phyloP scores from a whole-genome alignment of 2,888 invertebrate species.

The Diloba caeruleocephala region DNA sequence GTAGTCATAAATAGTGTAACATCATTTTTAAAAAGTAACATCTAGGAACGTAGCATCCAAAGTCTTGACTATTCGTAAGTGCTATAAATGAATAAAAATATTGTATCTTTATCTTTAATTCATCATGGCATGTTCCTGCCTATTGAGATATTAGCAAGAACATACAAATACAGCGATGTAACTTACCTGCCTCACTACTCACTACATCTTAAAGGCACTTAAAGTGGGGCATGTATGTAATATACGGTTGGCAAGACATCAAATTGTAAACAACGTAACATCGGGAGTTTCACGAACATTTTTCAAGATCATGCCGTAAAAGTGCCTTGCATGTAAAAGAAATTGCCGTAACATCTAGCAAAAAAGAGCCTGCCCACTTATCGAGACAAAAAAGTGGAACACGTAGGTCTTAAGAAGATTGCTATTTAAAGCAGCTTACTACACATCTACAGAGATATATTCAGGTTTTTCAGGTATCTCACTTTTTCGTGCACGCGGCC shows the following conservation, averaged over 20 bases:
- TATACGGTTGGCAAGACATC: constrained; percentile 37
- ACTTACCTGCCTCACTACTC: no score
- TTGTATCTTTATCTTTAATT: no score
- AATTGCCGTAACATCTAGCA: constrained; percentile 20
- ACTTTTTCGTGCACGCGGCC: constrained; percentile 13
- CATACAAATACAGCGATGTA: constrained; percentile 16
- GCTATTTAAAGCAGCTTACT: constrained; percentile 23
- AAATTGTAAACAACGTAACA: constrained; percentile 43
- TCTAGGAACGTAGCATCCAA: no score
- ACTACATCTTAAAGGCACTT: constrained; percentile 21
- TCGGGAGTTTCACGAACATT: constrained; percentile 32
- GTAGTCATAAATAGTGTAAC: no score
- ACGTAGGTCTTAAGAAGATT: constrained; percentile 10
- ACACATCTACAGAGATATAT: constrained; percentile 18
- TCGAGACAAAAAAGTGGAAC: constrained; percentile 19
- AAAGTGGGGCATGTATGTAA: constrained; percentile 39
- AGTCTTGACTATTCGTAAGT: no score
- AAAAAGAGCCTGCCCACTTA: constrained; percentile 17
- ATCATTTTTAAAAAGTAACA: no score
- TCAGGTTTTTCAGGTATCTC: constrained; percentile 3
- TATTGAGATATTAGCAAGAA: not conserved
- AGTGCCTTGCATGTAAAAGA: constrained; percentile 32
- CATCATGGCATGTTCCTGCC: no score
- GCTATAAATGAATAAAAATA: no score
- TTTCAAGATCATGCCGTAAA: no score